These are phyloP conservation scores for Xanthia togata DNA, from an alignment of 2,888 invertebrate genomes.

Conservation along the genomic window DNA sequence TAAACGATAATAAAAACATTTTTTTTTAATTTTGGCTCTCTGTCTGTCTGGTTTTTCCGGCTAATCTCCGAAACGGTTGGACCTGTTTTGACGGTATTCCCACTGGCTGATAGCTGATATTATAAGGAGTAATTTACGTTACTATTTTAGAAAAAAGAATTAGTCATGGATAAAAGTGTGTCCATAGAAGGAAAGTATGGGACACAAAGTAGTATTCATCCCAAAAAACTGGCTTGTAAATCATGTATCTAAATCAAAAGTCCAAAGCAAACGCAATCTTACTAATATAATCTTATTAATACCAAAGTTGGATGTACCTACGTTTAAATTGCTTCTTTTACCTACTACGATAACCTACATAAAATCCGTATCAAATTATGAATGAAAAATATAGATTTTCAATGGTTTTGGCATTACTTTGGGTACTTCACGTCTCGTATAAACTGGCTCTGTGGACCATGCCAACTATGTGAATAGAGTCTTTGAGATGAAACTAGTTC, in stretches of 20 bases:
- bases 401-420: conserved; percentile 17
- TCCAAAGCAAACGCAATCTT: neutral
- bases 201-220: neutral
- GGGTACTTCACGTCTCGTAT: neutral
- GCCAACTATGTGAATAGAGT: conserved; percentile 3
- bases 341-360: neutral
- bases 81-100: too few relatives aligned
- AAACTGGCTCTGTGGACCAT: neutral
- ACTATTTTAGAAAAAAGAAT: too few relatives aligned
- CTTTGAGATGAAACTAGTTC: conserved; percentile 5
- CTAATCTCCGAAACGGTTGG: too few relatives aligned
- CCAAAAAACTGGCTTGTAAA: neutral
- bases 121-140: too few relatives aligned
- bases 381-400: conserved; percentile 1
- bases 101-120: too few relatives aligned
- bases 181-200: neutral
- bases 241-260: neutral
- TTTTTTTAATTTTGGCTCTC: too few relatives aligned
- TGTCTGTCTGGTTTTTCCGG: too few relatives aligned
- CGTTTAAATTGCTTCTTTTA: neutral
- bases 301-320: neutral
- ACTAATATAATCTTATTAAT: neutral
- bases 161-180: neutral
- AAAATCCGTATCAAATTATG: neutral
- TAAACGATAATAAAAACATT: too few relatives aligned